Base-by-base conservation (phyloP, 1,140 invertebrate genomes). In the Eufriesea mexicana region DNA sequence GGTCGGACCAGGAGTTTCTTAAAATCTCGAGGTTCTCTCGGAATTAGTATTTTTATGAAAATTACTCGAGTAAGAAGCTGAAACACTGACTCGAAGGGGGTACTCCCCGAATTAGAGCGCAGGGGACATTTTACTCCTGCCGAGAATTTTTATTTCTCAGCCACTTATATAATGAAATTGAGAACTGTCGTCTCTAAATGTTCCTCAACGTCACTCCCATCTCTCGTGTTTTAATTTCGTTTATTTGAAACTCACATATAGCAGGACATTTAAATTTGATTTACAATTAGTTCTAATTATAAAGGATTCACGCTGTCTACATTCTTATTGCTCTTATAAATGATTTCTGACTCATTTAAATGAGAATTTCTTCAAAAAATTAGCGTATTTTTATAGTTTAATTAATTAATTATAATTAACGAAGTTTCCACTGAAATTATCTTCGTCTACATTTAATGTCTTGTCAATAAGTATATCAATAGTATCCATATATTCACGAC, bases 81-180 rank as follows among this genome's bases (percentile, higher is more conserved):
- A 35, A 47, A 49, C 23, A 55, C 23, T 2, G 45, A 25, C 59
- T 64, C 7, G 2, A 16, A 1, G 4, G 35, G 6, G 16, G 8
- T n/a, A 25, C n/a, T 28, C 20, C 49, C 20, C 4, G 61, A 66
- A 76, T 42, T 35, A 51, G n/a, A 51, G 28, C 12, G 16, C 10
- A 0, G 12, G 20, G n/a, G 61, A 51, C 28, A 23, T 47, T 73
- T 73, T 28, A 14, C 49, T 77, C 18, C 47, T 42, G 5, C 2
- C 14, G 7, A 18, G n/a, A 51, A 51, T 49, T 14, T 28, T 76
- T 66, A 18, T 23, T 16, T 54, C 49, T 14, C 23, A 12, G 18
- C 57, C 47, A 47, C 51, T 28, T 25, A n/a, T 55, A n/a, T 77
- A 45, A 77, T 67, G 66, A 54, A 67, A 77, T 76, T 76, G 51